These are phyloP conservation scores for Petaurus breviceps DNA, from an alignment of 2,113 vertebrate genomes.

Conservation along the genomic window DNA sequence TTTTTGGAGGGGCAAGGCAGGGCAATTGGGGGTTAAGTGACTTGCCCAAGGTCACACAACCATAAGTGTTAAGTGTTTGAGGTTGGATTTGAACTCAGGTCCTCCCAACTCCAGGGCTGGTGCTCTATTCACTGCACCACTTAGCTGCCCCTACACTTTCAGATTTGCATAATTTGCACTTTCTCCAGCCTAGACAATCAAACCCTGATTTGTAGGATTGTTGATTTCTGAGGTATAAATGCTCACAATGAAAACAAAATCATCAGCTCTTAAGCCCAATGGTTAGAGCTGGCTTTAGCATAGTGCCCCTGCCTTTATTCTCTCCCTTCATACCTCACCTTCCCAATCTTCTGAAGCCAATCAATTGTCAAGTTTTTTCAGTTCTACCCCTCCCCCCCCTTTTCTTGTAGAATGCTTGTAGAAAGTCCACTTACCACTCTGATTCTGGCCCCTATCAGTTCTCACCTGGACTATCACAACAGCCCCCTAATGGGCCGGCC, in stretches of 20 bases:
- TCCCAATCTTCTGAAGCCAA: not conserved
- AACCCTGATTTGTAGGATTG: not conserved
- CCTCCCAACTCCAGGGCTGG: too few species aligned
- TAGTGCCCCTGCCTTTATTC: not conserved
- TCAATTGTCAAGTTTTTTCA: not conserved
- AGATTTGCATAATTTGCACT: not conserved
- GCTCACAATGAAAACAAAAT: not conserved
- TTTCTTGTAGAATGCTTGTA: fast-evolving
- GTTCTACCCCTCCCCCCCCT: too few species aligned
- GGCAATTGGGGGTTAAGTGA: too few species aligned
- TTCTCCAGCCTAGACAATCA: not conserved
- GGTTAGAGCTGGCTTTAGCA: not conserved
- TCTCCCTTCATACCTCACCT: not conserved
- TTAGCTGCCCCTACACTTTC: too few species aligned
- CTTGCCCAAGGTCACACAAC: too few species aligned
- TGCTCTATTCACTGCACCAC: too few species aligned
- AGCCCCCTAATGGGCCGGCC: not conserved
- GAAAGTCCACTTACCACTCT: not conserved
- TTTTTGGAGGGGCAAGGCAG: too few species aligned
- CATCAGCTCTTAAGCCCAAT: not conserved
- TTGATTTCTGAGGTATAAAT: not conserved
- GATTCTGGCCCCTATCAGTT: not conserved
- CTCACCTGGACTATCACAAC: not conserved
- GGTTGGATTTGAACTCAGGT: too few species aligned
- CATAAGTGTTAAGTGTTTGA: too few species aligned